phyloP scores from a whole-genome alignment of 2,797 vertebrate species.

The Buceros bicornis region DNA sequence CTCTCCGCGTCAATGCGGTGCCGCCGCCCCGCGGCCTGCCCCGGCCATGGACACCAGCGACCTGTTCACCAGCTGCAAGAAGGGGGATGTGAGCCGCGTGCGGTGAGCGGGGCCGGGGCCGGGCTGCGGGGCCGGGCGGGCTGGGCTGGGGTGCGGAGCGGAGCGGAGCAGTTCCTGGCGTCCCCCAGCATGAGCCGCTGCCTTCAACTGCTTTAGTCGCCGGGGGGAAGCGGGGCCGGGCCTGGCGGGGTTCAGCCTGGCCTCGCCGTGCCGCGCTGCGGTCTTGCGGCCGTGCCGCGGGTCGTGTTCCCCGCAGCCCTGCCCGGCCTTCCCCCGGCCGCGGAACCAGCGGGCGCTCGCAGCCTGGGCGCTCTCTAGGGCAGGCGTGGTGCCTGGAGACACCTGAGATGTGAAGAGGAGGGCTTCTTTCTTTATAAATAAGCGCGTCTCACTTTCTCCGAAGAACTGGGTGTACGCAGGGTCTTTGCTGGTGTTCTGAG shows the following conservation, averaged over 20 bases:
- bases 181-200: not conserved
- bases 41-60: constrained; percentile 91
- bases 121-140: not conserved
- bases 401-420: accelerated
- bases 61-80: constrained; percentile 94
- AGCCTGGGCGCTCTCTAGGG: not conserved
- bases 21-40: constrained; percentile 22
- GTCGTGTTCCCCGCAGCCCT: not conserved
- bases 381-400: not conserved
- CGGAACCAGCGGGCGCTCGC: accelerated
- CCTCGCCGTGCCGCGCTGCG: not conserved
- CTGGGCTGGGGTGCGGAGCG: not conserved
- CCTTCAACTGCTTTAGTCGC: not conserved
- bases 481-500: accelerated
- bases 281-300: not conserved
- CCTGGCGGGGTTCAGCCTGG: not conserved
- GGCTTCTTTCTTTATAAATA: not conserved
- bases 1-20: constrained; percentile 61
- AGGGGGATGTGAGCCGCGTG: constrained; percentile 93
- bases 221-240: too few species aligned
- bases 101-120: constrained; percentile 80
- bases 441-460: accelerated
- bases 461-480: accelerated
- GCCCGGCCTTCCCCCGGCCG: not conserved
- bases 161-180: not conserved